Base-by-base conservation (phyloP, 2,888 invertebrate genomes). In the Trachelus troglodyta region DNA sequence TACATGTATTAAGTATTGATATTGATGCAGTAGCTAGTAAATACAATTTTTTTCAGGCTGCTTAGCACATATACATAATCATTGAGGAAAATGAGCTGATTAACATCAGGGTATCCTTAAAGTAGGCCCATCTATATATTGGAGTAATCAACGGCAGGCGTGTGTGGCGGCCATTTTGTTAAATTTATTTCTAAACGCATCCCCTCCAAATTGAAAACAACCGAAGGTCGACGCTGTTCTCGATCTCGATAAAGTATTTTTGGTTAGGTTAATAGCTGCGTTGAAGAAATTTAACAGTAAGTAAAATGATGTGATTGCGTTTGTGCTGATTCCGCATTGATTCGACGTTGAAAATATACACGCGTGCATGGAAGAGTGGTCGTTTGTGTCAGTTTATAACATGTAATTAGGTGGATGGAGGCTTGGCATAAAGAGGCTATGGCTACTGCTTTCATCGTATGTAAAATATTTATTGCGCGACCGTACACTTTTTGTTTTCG, bases 141-240 rank as follows among this genome's bases (percentile, higher is more conserved):
- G 56, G 56, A 56, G 56, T 71, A 71, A 34, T 71, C 71, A 71
- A 33, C 34, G 71, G 71, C 71, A 34, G 34, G 34, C 31, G 71
- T 34, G 12, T 12, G 71, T 71, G 76, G 80, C 86, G 82, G 88
- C 90, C 90, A 90, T 90, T 90, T 90, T 90, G 88, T 89, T 83
- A 84, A 85, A 84, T 86, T 85, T 88, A 87, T 88, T 89, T 87
- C 88, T 83, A 87, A 88, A 87, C 86, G 86, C 79, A 85, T 85
- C 87, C 86, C 87, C 87, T 85, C 86, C 87, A 86, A 85, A 81
- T 90, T 88, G 90, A 89, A 90, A 91, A 90, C 91, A 90, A 91
- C 87, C 89, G 90, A 91, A 91, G 90, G 90, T 90, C 90, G 91
- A 90, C 90, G 90, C 90, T 90, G 89, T 82, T 86, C 87, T 82